Conservation (phyloP, 2,888 invertebrate species). For the Macrophya annulata region DNA sequence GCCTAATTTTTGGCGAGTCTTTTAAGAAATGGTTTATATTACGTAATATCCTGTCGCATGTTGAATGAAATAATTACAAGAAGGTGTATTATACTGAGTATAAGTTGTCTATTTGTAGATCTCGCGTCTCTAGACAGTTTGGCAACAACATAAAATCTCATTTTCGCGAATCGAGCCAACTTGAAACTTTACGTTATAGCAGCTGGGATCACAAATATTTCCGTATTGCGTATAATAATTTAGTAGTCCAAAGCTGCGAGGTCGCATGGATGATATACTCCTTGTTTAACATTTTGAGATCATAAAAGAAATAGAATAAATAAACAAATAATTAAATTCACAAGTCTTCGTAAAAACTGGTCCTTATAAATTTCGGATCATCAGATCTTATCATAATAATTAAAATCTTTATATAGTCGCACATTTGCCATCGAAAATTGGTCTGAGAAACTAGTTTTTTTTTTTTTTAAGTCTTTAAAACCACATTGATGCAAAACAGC, state of each 20-base stretch:
- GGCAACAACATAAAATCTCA: conserved; percentile 53
- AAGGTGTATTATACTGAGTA: conserved; percentile 19
- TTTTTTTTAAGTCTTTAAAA: no score
- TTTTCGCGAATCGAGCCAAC: conserved; percentile 54
- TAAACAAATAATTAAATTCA: neutral
- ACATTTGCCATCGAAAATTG: conserved; percentile 2
- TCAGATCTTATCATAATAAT: neutral
- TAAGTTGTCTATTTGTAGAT: conserved; percentile 48
- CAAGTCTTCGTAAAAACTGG: neutral
- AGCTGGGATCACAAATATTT: conserved; percentile 29
- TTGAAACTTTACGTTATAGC: neutral
- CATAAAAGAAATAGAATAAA: neutral
- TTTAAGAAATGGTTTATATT: neutral
- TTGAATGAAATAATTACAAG: conserved; percentile 52
- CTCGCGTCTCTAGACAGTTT: conserved; percentile 55
- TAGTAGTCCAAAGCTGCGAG: conserved; percentile 30
- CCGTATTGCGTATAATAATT: conserved; percentile 33
- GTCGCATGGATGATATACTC: neutral
- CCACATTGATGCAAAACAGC: neutral
- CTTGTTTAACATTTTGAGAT: neutral
- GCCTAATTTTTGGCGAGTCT: neutral
- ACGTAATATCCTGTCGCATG: neutral
- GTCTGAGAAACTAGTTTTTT: neutral
- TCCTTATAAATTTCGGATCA: neutral
- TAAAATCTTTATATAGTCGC: neutral